Evolutionary conservation across 2,113 vertebrate species (phyloP), one percentile per base, ranked within the genome.

Genomic region (Pollimyrus isidori): DNA sequence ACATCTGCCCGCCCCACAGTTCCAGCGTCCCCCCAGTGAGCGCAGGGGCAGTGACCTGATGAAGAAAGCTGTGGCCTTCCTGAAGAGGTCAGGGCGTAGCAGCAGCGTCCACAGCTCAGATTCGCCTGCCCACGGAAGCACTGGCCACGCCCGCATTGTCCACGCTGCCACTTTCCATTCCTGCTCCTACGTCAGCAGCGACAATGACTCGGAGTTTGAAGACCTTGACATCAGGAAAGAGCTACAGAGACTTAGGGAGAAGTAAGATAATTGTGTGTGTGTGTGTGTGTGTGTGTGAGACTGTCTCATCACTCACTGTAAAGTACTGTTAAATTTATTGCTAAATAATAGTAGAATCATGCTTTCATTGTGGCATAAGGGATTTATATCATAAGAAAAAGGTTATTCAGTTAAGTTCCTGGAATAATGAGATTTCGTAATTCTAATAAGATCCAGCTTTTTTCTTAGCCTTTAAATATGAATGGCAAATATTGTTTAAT

Each of bases 131-230:
- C 83, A 85, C 45, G 83, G 39, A 23, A 95, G 94, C 0, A 94
- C 95, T 19, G 96, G 95, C 0, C 92, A 97, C 9, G 94, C 97
- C 45, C 96, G 96, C 0, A 97, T 97, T 49, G 96, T 96, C 92
- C 96, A 96, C 19, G 90, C 96, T 52, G 95, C 96, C 0, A 96
- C 96, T 76, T 96, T 96, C 93, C 95, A 96, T 93, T 97, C 96
- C 0, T 96, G 97, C 92, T 99, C 98, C 0, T 99, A 98, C 90
- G 95, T 97, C 95, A 99, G 98, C 96, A 99, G 98, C 0, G 98
- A 99, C 92, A 99, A 99, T 0, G 98, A 99, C 93, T 99, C 98
- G 0, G 98, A 99, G 92, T 96, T 98, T 90, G 98, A 99, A 92
- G 98, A 99, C 1, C 95, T 97, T 0, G 98, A 99, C 91, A 97